Evolutionary conservation across 1,140 invertebrate species (phyloP).

Genomic region (Telenomus remus): DNA sequence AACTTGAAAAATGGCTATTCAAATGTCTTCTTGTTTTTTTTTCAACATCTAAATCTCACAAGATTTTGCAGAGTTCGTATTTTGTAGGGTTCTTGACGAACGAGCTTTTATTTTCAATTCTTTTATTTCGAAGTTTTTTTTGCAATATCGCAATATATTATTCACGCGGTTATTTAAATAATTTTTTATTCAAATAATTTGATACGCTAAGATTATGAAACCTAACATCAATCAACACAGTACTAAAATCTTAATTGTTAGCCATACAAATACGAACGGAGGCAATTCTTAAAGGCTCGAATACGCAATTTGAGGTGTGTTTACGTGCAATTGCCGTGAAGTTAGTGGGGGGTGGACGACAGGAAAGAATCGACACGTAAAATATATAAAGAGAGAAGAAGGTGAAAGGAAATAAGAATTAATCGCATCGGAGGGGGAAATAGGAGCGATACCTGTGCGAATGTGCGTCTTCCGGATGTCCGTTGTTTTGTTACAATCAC

Average conservation of each 20-base stretch:
- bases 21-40: constrained; percentile 19
- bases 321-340: neutral
- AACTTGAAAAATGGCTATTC: constrained; percentile 38
- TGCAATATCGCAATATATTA: too few species aligned
- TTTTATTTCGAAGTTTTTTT: too few species aligned
- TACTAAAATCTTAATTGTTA: neutral
- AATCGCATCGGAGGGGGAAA: constrained; percentile 30
- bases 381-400: constrained; percentile 44
- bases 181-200: too few species aligned
- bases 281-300: neutral
- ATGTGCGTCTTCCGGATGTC: constrained; percentile 73
- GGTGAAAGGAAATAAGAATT: constrained; percentile 56
- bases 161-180: too few species aligned
- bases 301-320: neutral
- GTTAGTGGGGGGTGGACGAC: constrained; percentile 18
- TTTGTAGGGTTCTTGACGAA: too few species aligned
- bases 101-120: too few species aligned
- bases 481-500: constrained; percentile 75
- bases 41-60: too few species aligned
- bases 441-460: constrained; percentile 73
- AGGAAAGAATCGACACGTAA: constrained; percentile 55
- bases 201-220: neutral
- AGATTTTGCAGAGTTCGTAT: too few species aligned
- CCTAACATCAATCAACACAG: neutral
- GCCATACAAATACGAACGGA: neutral